These are phyloP conservation scores for Myotis myotis DNA, from an alignment of 2,797 vertebrate species.

Conservation along the genomic window DNA sequence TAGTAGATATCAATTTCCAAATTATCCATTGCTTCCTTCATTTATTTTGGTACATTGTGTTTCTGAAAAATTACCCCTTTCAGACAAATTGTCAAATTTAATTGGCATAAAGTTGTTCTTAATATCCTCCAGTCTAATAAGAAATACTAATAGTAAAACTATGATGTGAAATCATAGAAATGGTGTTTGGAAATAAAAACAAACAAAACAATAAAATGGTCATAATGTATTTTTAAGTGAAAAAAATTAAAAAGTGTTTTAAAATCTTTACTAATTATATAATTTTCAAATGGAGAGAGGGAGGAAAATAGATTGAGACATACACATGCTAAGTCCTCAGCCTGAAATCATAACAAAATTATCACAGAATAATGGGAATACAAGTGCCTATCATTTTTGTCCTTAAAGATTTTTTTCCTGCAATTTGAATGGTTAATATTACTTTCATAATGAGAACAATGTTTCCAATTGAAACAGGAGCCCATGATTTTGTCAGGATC, in stretches of 20 bases:
- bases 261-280: neutral
- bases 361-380: neutral
- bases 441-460: neutral
- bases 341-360: neutral
- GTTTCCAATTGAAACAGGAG: neutral
- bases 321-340: neutral
- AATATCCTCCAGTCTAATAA: neutral
- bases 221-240: neutral
- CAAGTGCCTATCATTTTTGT: neutral
- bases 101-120: neutral
- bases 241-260: neutral
- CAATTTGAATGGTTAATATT: neutral
- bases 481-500: neutral
- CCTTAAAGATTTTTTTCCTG: neutral
- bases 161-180: neutral
- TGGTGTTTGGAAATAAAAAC: neutral
- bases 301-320: neutral
- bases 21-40: neutral
- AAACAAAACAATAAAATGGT: neutral
- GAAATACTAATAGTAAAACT: neutral
- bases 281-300: neutral
- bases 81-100: neutral
- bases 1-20: neutral
- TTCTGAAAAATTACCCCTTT: neutral
- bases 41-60: neutral